Evolutionary conservation across 2,113 vertebrate genomes (phyloP).

Genomic region (Trogon melanurus): DNA sequence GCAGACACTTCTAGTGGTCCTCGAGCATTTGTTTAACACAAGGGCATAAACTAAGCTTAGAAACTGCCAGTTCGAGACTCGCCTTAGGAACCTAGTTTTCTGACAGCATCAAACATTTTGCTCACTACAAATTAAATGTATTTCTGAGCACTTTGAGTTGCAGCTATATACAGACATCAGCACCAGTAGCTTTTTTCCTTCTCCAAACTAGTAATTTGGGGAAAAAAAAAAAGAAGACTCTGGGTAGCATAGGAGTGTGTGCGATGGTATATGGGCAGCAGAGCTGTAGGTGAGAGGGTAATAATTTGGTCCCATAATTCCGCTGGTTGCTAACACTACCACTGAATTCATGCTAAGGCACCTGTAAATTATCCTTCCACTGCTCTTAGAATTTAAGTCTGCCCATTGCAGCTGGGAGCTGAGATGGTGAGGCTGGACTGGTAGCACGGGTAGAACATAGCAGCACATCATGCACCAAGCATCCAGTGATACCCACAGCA

Average conservation of each 20-base stretch:
- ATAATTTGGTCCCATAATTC: not conserved
- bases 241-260: not conserved
- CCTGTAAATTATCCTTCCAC: not conserved
- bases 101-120: not conserved
- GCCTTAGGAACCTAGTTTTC: not conserved
- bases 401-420: not conserved
- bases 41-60: not conserved
- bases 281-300: not conserved
- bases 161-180: not conserved
- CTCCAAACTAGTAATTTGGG: not conserved
- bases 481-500: not conserved
- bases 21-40: not conserved
- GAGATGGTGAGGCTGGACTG: accelerated
- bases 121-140: not conserved
- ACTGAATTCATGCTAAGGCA: not conserved
- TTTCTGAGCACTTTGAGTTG: not conserved
- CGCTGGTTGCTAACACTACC: not conserved
- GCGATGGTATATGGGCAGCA: not conserved
- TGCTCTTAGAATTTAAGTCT: not conserved
- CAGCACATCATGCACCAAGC: accelerated
- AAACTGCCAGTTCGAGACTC: not conserved
- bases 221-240: not conserved
- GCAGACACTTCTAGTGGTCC: not conserved
- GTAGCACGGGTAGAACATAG: not conserved
- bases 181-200: not conserved